Base-by-base conservation (phyloP, 2,888 invertebrate species). In the Leptinotarsa peninsularis region DNA sequence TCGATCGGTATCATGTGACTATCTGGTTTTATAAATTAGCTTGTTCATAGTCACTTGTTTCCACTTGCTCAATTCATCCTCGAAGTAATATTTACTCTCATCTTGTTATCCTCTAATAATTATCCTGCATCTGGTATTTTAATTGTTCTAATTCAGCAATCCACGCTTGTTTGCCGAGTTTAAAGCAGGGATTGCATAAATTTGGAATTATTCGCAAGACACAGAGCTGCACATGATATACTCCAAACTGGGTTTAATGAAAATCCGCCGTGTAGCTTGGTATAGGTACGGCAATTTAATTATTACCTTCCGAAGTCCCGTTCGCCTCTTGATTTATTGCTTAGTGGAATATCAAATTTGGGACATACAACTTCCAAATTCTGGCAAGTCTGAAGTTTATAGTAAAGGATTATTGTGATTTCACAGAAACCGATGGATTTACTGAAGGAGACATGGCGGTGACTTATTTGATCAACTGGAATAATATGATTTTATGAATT, bases 171-270 rank as follows among this genome's bases (percentile, higher is more conserved):
- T 72, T 72, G 72, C 67, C 18, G 50, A 52, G 66, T 50, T 72
- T 50, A 66, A 17, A 72, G 66, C 72, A 33, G 72, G 72, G 72
- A 72, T 72, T 72, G 72, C 72, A 72, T 72, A 72, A 72, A 72
- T 72, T 72, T 72, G 50, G 27, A 67, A 72, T 72, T 66, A 72
- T 72, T 72, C 66, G 72, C 72, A 72, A 72, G 72, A 72, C 72
- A 27, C 49, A 52, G 72, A 72, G 72, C 52, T 67, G 72, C 72
- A 72, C 72, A 72, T 66, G 72, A 72, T 72, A 72, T 67, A 72
- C 72, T 66, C 66, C 27, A 49, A 49, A 50, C 63, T 72, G 66
- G 66, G 72, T 72, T 72, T 72, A 66, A 72, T 72, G 72, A 72
- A 72, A 72, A 72, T 72, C 56, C 66, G 50, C 67, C 52, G 54